Conservation (phyloP, 2,113 vertebrate genomes). For the Halichoeres trimaculatus region DNA sequence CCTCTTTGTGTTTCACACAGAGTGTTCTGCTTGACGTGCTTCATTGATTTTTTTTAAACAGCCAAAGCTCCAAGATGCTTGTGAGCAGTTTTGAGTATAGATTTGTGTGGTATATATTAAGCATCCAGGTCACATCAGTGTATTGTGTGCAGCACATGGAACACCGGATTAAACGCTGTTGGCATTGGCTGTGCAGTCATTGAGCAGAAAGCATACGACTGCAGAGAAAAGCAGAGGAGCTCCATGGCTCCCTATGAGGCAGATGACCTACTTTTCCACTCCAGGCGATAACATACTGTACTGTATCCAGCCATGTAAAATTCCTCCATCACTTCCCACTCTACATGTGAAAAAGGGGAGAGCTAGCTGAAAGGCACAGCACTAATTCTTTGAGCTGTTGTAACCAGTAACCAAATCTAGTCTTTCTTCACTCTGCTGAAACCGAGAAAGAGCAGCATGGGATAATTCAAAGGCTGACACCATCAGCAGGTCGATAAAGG, state of each 20-base stretch:
- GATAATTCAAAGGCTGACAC: conserved; percentile 22
- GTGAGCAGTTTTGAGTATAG: background rate
- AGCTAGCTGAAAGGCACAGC: conserved; percentile 24
- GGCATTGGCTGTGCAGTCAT: conserved; percentile 24
- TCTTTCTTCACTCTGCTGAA: background rate
- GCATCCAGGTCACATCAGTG: conserved; percentile 15
- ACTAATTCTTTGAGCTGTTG: conserved; percentile 19
- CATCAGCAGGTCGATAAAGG: conserved; percentile 17
- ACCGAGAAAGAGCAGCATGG: background rate
- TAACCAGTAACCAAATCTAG: background rate
- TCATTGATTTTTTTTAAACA: conserved; percentile 2
- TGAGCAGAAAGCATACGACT: conserved; percentile 40
- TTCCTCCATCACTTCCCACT: conserved; percentile 50
- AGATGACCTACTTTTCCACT: conserved; percentile 77
- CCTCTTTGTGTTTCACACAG: conserved; percentile 13
- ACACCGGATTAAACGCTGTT: conserved; percentile 21
- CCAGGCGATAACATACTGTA: conserved; percentile 52
- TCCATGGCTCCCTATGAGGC: conserved; percentile 50
- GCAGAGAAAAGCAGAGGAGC: conserved; percentile 53
- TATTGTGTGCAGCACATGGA: background rate
- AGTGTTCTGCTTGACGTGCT: conserved; percentile 13
- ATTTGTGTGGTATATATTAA: background rate
- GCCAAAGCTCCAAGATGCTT: background rate
- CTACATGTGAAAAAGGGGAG: conserved; percentile 28
- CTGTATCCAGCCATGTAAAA: conserved; percentile 58